phyloP scores from a whole-genome alignment of 2,113 vertebrate genomes.

The Tychaedon coryphoeus region DNA sequence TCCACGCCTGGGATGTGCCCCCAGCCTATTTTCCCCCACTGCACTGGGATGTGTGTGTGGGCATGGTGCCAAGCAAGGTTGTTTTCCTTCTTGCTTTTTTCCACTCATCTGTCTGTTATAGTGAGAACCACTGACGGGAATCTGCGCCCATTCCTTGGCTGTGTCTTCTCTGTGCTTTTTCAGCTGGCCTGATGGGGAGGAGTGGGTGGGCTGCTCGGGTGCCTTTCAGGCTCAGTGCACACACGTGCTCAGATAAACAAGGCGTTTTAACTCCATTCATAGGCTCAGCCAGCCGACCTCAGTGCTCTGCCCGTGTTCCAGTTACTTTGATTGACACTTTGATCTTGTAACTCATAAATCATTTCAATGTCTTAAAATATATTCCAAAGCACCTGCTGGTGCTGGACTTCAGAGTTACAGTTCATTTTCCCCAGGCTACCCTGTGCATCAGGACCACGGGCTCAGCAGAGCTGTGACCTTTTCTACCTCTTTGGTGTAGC shows the following conservation, averaged over 20 bases:
- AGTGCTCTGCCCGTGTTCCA: neutral
- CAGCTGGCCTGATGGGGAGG: conserved; percentile 19
- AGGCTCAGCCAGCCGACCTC: neutral
- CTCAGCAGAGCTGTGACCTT: neutral
- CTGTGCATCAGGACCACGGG: neutral
- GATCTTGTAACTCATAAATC: neutral
- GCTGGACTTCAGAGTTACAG: neutral
- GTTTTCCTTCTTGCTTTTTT: conserved; percentile 49
- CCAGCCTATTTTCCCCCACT: neutral
- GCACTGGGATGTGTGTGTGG: conserved; percentile 43
- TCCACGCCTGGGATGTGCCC: neutral
- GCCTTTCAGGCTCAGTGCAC: neutral
- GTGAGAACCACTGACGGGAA: conserved; percentile 13
- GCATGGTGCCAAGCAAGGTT: conserved; percentile 33
- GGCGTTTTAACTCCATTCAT: conserved; percentile 10
- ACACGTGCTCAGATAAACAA: conserved; percentile 59
- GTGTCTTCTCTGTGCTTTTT: conserved; percentile 3
- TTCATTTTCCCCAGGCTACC: neutral
- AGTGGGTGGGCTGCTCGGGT: neutral
- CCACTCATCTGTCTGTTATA: neutral
- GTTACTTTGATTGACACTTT: neutral
- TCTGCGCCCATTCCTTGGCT: neutral
- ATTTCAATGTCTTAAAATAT: neutral
- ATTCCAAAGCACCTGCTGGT: neutral
- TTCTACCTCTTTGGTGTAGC: neutral